Evolutionary conservation across 2,113 vertebrate genomes (phyloP), one percentile per base, ranked within the genome.

Genomic region (Misgurnus mizolepis): DNA sequence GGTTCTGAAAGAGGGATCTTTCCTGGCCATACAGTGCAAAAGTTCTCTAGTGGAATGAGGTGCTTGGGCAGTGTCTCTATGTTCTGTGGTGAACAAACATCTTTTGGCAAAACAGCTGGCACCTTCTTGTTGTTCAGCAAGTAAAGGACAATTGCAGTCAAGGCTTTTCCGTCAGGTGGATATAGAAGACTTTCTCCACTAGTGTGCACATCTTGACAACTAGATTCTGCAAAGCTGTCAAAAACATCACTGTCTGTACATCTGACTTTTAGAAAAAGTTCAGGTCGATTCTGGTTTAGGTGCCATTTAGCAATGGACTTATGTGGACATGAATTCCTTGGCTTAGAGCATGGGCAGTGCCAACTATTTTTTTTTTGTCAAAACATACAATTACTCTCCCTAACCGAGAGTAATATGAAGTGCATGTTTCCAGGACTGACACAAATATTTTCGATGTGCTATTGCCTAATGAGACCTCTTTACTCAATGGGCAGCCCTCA

Each of bases 301-400:
- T 66, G 64, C 64, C 40, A 66, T n/a, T 67, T 67, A 15, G 40
- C 64, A 67, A 67, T n/a, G 7, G 64, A 67, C 39, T 43, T 67
- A n/a, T 67, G 64, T 43, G 40, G 39, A 67, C 64, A 66, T 15
- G 39, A 66, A 43, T 43, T 41, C 40, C 40, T 67, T 67, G 64
- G 39, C 40, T n/a, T n/a, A n/a, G n/a, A n/a, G 17, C 64, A 67
- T 7, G 64, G 64, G 39, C 40, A 67, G 40, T 67, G 64, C 64
- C 64, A 67, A 17, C 39, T 43, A 43, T 67, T 67, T 67, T 67
- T 43, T 43, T 67, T 67, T 67, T 67, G 39, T 67, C 64, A 40
- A 41, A 67, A 67, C 64, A 67, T 15, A 66, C 39, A 40, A 15
- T 66, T 8, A 66, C 64, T 66, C 64, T 66, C 15, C 64, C 64